Evolutionary conservation across 2,888 invertebrate genomes (phyloP), one percentile per base, ranked within the genome.

Genomic region (Cephus nigrinus): DNA sequence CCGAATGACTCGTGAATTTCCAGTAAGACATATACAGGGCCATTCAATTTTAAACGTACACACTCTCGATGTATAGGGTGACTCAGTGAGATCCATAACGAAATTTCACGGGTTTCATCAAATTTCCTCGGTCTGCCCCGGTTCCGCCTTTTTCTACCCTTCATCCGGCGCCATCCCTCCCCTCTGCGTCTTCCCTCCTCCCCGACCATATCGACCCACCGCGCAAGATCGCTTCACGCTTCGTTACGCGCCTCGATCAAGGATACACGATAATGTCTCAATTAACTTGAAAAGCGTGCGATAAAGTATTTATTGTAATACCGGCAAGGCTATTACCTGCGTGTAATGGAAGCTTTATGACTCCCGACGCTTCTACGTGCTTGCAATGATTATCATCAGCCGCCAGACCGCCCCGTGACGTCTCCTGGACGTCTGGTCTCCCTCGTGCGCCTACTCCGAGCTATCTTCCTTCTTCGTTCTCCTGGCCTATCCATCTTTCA

Each of bases 221-320:
- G n/a, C 69, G 32, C 69, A 69, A 12, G 69, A 32, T 69, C 73
- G 34, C 73, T 32, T 34, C 34, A 34, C 73, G 31, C 73, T 32
- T 73, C 73, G 33, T n/a, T 30, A 30, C 31, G n/a, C 73, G 73
- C 71, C 23, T 35, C 73, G 32, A 73, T 73, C 32, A 73, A 73
- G 35, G 40, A 76, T 68, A 74, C 68, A 78, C 69, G 79, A 78
- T 81, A 82, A 82, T 81, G 82, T 81, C 82, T 82, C 81, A 82
- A 82, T 82, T 79, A 77, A 72, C 76, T 69, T 55, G 74, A 68
- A 71, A 78, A 79, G 78, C 76, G 81, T 77, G 75, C 81, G 78
- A 81, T 82, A 82, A 82, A 81, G 80, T 80, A 82, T 81, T 81
- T 82, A 77, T 81, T 80, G 79, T 81, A 82, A 81, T 80, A 82